phyloP scores from a whole-genome alignment of 2,113 vertebrate genomes.

The Anarrhichthys ocellatus region DNA sequence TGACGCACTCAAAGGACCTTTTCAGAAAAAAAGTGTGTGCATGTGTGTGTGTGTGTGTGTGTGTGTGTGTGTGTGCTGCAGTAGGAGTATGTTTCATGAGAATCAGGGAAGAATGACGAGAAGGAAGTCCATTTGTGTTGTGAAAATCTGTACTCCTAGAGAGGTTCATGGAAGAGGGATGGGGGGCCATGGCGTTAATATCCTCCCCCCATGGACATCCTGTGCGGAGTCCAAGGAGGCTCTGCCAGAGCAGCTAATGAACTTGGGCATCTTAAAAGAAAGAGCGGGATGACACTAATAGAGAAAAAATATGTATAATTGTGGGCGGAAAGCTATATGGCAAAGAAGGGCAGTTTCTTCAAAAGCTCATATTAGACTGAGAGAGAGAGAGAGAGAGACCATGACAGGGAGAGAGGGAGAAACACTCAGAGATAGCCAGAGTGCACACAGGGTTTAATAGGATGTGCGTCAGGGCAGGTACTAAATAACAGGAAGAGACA shows the following conservation, averaged over 20 bases:
- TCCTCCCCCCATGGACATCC: constrained; percentile 70
- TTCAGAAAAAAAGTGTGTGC: constrained; percentile 49
- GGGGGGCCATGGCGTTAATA: constrained; percentile 65
- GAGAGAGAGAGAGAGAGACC: neutral
- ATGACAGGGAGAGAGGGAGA: constrained; percentile 11
- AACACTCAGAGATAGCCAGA: constrained; percentile 59
- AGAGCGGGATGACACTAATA: neutral
- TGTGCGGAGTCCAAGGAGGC: constrained; percentile 56
- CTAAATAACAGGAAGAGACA: constrained; percentile 86
- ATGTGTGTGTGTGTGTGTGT: neutral
- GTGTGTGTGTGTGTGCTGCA: neutral
- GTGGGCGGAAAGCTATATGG: neutral
- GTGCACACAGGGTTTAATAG: constrained; percentile 82
- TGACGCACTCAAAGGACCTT: constrained; percentile 75
- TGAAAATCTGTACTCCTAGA: constrained; percentile 70
- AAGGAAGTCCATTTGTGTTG: constrained; percentile 81
- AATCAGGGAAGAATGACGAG: constrained; percentile 78
- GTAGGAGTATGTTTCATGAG: constrained; percentile 53
- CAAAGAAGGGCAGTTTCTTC: neutral
- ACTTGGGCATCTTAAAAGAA: constrained; percentile 49
- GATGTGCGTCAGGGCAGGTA: constrained; percentile 85
- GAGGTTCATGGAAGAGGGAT: constrained; percentile 67
- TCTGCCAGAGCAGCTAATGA: constrained; percentile 62
- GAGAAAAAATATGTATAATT: neutral
- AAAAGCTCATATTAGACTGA: neutral